Evolutionary conservation across 2,113 vertebrate genomes (phyloP).

Genomic region (Cephalopholis sonnerati): DNA sequence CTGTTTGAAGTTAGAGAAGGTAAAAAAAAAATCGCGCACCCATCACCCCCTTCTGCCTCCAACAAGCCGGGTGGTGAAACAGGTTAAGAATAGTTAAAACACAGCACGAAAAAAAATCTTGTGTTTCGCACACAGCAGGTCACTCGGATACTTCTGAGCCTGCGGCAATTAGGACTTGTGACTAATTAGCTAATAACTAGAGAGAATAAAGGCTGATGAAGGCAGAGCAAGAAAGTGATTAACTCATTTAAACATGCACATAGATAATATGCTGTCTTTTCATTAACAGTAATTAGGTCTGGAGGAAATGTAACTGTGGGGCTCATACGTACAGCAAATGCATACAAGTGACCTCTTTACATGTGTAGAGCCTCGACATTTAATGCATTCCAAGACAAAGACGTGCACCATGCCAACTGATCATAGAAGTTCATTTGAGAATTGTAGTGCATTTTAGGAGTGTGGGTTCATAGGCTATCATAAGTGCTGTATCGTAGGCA

Average conservation of each 20-base stretch:
- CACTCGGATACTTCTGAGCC: conserved; percentile 55
- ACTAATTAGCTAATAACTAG: conserved; percentile 68
- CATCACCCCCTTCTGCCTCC: neutral
- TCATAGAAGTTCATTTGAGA: neutral
- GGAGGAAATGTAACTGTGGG: conserved; percentile 26
- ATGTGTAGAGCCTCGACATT: conserved; percentile 1
- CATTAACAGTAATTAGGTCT: conserved; percentile 60
- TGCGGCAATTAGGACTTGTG: conserved; percentile 59
- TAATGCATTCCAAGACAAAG: conserved; percentile 17
- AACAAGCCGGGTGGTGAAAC: conserved; percentile 28
- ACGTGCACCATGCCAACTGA: neutral
- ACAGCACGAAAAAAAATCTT: conserved; percentile 30
- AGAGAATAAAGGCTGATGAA: conserved; percentile 63
- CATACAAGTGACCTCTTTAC: conserved; percentile 31
- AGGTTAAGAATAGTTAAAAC: conserved; percentile 59
- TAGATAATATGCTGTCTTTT: conserved; percentile 60
- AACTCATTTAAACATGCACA: conserved; percentile 58
- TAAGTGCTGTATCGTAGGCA: neutral
- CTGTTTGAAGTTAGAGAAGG: conserved; percentile 41
- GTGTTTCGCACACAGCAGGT: conserved; percentile 52
- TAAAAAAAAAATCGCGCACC: neutral
- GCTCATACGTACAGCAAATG: conserved; percentile 16
- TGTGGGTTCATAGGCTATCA: neutral
- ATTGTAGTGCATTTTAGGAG: neutral
- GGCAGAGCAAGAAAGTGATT: conserved; percentile 58